Base-by-base conservation (phyloP, 2,113 vertebrate species). In the Clupea harengus region DNA sequence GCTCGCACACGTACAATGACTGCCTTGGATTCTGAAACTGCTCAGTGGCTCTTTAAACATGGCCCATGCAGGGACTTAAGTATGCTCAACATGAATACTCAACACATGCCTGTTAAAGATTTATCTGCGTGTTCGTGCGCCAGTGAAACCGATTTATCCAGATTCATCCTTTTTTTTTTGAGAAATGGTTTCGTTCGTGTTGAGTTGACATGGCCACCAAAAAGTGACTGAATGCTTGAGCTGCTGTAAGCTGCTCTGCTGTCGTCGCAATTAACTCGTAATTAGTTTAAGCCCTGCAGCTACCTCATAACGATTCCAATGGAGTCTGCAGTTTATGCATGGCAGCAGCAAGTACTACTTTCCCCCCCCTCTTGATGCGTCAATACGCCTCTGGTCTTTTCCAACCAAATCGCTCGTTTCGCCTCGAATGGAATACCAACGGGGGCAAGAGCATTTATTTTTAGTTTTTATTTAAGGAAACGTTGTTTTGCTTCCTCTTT, bases 1-100 rank as follows among this genome's bases (percentile, higher is more conserved):
- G 91, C 89, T 84, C 50, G 82, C 57, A 17, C 85, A 87, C 85
- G 82, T 54, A 67, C 67, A 25, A 0, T 75, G n/a, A 25, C 67
- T 25, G 10, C 7, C 67, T 32, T 25, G 8, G 7, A 13, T 75
- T 8, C 67, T 28, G 10, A 32, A 39, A 28, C 52, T 49, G 47
- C 52, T 54, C 52, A 67, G 22, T 67, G 64, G 64, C 64, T 67
- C 22, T 28, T 67, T 8, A 25, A 25, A 20, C 54, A 60, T 5
- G 6, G 17, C 54, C 54, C 54, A 60, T 60, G 15, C 17, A n/a
- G 54, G 10, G 47, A 49, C 47, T 49, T 11, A 11, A 49, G 15
- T 54, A 17, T 18, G 52, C 52, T 4, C 52, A 54, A 54, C 52
- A 54, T 54, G 52, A 54, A 20, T 49, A 49, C 47, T 49, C 47